Evolutionary conservation across 2,797 vertebrate species (phyloP), one percentile per base, ranked within the genome.

Genomic region (Glyptemys insculpta): DNA sequence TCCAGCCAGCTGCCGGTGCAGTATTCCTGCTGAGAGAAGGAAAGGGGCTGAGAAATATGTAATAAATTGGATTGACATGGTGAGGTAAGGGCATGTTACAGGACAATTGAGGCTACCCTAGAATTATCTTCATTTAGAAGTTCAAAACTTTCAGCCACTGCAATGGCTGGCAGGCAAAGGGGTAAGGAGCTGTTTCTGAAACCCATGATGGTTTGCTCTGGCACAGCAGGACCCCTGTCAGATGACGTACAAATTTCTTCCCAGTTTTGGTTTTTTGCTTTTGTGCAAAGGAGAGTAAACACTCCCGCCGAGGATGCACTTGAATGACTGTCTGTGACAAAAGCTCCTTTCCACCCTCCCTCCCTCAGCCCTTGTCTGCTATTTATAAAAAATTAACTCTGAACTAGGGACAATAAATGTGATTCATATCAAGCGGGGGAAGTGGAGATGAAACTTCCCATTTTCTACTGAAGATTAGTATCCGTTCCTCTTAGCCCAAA

Each of bases 1-100:
- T 87, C 11, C n/a, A 83, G 74, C 34, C 89, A 85, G 85, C 54
- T 49, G 5, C 62, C 37, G 23, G 10, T 0, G 0, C 0, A 0
- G 2, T 12, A 59, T 56, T 88, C 90, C 82, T 86, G 21, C 29
- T 74, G 31, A 56, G 44, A 94, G 79, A 53, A 4, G 78, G 79
- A 79, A 83, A 90, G 12, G 50, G 86, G 57, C 34, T 25, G 65
- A 81, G 87, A 91, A 93, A 84, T 27, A 37, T 54, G 81, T 56
- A 82, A 90, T 79, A 80, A 87, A 92, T 80, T 68, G 27, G 53
- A 87, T 44, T 1, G 0, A 62, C 50, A 27, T 0, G 0, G 16
- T 88, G 72, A 52, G 31, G 79, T 83, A 83, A 81, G 37, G 29
- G 52, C 5, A 1, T 7, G 15, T 62, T 85, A n/a, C 1, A 15